Conservation (phyloP, 2,888 invertebrate species). For the Coleophora flavipennella region DNA sequence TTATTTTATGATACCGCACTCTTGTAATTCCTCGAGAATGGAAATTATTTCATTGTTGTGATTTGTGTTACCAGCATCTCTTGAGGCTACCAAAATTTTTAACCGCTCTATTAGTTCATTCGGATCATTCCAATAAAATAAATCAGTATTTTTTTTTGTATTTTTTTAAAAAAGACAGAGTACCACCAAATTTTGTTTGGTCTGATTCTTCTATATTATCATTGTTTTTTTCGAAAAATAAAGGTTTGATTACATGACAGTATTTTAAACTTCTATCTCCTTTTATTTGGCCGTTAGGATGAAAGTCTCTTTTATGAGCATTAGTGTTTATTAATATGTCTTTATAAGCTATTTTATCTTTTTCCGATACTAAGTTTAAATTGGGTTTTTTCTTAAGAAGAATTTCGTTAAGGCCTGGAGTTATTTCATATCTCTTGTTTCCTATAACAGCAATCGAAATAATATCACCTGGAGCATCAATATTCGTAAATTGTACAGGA, state of each 20-base stretch:
- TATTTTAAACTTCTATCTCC: slow-evolving; percentile 12
- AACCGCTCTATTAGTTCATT: slow-evolving; percentile 18
- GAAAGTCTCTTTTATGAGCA: slow-evolving; percentile 13
- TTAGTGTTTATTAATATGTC: slow-evolving; percentile 3
- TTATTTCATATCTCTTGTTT: slow-evolving; percentile 4
- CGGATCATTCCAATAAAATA: slow-evolving; percentile 19
- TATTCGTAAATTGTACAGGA: too few relatives aligned
- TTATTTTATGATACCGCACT: slow-evolving; percentile 14
- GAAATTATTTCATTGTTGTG: slow-evolving; percentile 29
- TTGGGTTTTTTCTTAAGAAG: slow-evolving; percentile 7
- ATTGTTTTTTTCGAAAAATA: slow-evolving; percentile 1
- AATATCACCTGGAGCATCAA: too few relatives aligned
- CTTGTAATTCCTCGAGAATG: slow-evolving; percentile 22
- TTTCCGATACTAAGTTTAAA: slow-evolving; percentile 1
- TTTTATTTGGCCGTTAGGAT: slow-evolving; percentile 10
- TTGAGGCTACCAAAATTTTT: slow-evolving; percentile 16
- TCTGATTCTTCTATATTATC: neutral
- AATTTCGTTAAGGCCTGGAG: slow-evolving; percentile 7
- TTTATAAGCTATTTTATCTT: slow-evolving; percentile 5
- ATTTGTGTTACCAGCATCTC: slow-evolving; percentile 16
- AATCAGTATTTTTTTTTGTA: slow-evolving; percentile 9
- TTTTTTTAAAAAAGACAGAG: slow-evolving; percentile 11
- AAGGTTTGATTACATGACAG: slow-evolving; percentile 6
- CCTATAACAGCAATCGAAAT: neutral
- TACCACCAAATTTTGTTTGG: slow-evolving; percentile 3